Evolutionary conservation across 1,140 invertebrate genomes (phyloP).

Genomic region (Parasteatoda tepidariorum): DNA sequence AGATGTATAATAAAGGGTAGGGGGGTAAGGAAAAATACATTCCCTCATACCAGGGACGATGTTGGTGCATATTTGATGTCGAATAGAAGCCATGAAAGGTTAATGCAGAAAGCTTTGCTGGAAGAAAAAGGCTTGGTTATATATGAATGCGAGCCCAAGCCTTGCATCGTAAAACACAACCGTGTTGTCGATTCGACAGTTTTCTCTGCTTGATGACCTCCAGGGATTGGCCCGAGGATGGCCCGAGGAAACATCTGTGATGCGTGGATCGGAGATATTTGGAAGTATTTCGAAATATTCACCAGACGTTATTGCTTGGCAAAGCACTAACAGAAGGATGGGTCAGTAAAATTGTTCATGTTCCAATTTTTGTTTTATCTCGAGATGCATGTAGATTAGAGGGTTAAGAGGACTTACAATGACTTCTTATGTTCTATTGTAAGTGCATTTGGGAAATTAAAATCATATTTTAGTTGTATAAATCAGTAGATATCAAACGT

Average conservation of each 20-base stretch:
- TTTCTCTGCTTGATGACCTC: background rate
- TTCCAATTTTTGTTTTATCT: no score
- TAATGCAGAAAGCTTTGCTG: constrained; percentile 7
- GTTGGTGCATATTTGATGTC: constrained; percentile 48
- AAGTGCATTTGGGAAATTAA: no score
- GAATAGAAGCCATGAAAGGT: constrained; percentile 37
- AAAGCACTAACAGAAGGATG: background rate
- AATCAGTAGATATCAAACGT: no score
- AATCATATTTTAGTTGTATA: no score
- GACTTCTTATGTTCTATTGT: no score
- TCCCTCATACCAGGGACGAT: background rate
- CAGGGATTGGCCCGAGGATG: background rate
- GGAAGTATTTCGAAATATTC: background rate
- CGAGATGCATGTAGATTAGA: no score
- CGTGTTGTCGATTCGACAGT: constrained; percentile 4
- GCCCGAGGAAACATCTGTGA: background rate
- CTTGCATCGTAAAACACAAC: constrained; percentile 3
- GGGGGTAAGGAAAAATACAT: background rate
- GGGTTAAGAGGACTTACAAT: no score
- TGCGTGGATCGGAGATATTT: background rate
- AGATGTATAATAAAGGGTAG: background rate
- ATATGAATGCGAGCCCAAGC: background rate
- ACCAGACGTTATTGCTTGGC: background rate
- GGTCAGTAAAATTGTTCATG: background rate
- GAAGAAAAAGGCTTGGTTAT: background rate